Percentiles rank a stretch among this genome's conserved stretches.
These are phyloP conservation scores for Andinoacara biseriatus DNA, from an alignment of 2,113 vertebrate species.

Conservation along the genomic window DNA sequence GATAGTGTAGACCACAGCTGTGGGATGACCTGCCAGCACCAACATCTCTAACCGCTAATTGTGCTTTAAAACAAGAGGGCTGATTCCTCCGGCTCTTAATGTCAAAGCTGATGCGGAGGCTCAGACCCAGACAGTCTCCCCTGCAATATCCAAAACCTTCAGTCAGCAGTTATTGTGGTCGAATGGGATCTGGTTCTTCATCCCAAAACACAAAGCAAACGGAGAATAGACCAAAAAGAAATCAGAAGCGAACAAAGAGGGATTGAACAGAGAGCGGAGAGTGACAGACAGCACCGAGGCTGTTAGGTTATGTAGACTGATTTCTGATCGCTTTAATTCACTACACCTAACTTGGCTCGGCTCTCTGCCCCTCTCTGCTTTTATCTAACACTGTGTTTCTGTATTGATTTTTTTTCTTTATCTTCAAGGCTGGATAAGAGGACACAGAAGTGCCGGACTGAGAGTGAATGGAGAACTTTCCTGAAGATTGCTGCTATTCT, in stretches of 20 bases:
- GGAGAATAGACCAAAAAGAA: conserved; percentile 55
- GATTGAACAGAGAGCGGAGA: conserved; percentile 41
- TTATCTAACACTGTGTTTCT: conserved; percentile 93
- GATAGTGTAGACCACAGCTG: background rate
- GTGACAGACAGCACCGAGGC: conserved; percentile 86
- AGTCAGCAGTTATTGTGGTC: conserved; percentile 63
- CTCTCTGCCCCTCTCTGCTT: conserved; percentile 84
- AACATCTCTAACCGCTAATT: background rate
- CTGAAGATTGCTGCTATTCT: conserved; percentile 91
- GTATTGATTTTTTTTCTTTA: conserved; percentile 98
- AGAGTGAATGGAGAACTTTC: conserved; percentile 94
- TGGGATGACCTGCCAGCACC: background rate
- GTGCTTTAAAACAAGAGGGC: conserved; percentile 28
- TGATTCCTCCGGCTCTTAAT: background rate
- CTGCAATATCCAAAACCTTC: conserved; percentile 63
- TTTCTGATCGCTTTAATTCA: conserved; percentile 99
- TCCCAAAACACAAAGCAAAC: conserved; percentile 72
- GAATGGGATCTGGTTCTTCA: conserved; percentile 66
- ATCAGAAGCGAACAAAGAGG: conserved; percentile 81
- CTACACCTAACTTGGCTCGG: conserved; percentile 81
- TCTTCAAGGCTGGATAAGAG: conserved; percentile 95
- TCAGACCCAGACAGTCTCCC: conserved; percentile 33
- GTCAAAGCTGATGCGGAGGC: conserved; percentile 37
- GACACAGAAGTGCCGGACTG: conserved; percentile 89
- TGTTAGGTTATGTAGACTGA: conserved; percentile 89